Evolutionary conservation across 2,113 vertebrate genomes (phyloP).

Genomic region (Castor canadensis): DNA sequence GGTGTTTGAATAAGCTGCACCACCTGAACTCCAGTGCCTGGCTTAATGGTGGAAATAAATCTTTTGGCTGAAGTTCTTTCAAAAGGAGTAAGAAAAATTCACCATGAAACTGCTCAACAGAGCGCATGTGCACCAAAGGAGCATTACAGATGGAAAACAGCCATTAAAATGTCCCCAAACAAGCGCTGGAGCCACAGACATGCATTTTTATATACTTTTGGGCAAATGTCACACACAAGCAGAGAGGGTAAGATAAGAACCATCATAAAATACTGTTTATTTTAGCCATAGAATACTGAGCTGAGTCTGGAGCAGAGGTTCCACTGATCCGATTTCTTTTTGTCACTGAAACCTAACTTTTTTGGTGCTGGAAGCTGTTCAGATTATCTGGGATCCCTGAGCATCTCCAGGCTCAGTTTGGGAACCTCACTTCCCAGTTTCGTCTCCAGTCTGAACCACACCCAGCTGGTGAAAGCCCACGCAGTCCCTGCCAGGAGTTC

Average conservation of each 20-base stretch:
- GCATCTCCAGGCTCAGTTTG: too few relatives aligned
- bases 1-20: background rate
- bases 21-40: background rate
- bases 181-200: background rate
- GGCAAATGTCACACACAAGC: background rate
- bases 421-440: too few relatives aligned
- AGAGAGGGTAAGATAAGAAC: background rate
- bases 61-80: background rate
- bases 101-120: background rate
- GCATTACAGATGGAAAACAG: background rate
- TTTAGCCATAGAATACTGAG: background rate
- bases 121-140: background rate
- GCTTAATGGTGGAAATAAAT: background rate
- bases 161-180: background rate
- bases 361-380: rapidly evolving
- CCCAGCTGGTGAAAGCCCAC: background rate
- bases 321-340: too few relatives aligned
- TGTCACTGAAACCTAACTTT: background rate
- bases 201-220: background rate
- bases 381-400: background rate
- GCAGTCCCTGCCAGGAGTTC: too few relatives aligned
- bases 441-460: too few relatives aligned
- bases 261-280: background rate
- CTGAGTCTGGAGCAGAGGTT: too few relatives aligned
- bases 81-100: background rate